Evolutionary conservation across 2,888 invertebrate genomes (phyloP), one percentile per base, ranked within the genome.

Genomic region (Nezara viridula): DNA sequence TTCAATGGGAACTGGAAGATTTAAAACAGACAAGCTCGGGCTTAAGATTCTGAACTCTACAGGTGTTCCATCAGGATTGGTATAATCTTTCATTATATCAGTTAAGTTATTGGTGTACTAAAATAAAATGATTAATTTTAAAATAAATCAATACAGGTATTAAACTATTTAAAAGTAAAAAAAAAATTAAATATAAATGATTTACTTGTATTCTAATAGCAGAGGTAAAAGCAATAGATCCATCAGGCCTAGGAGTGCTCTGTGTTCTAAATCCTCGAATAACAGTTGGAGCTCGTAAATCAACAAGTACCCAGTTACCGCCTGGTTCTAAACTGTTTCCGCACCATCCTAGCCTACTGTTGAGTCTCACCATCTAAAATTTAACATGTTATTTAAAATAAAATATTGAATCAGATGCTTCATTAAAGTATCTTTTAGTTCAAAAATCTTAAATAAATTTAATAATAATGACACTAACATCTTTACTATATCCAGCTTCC

Each of bases 31-130:
- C n/a, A 98, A 94, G 88, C 97, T 97, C 0, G 98, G 97, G 92
- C 98, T 98, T 77, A 97, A 93, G 91, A 98, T 97, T 90, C 98
- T 94, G 92, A 98, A 98, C 92, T 98, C 98, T 0, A 98, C 98
- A 19, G 98, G 97, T 3, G 98, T 97, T 44, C 98, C 98, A 92
- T 98, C 97, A 7, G 98, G 97, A 92, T 98, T 98, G 5, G 97
- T 96, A 92, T 98, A 98, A 92, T 98, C 98, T 93, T 96, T 97
- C 93, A 98, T 98, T 0, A 96, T 94, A 92, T 98, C 98, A 0
- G 98, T 97, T 90, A 98, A 93, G 92, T 98, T 96, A 92, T 98
- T 97, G 0, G 97, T 96, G 92, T 97, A 98, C 93, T 97, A 96
- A 21, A 94, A 92, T 85, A 88, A 88, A 90, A 37, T 88, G 12